A percentile compares a stretch with the other conserved stretches of the same genome.
phyloP scores from a whole-genome alignment of 1,140 invertebrate genomes.

The Ylistrum balloti region DNA sequence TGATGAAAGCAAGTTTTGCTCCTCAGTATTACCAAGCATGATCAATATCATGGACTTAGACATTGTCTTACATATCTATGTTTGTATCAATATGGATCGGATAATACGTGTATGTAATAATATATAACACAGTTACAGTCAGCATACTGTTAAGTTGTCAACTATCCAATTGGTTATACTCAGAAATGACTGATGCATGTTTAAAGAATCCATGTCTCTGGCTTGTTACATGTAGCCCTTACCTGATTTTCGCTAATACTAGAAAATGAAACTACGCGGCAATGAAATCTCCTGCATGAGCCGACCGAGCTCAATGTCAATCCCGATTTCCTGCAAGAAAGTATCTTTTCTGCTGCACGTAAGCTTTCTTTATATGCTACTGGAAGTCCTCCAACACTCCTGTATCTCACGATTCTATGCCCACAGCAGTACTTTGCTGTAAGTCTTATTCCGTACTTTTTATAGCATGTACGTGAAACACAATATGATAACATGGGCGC shows the following conservation, averaged over 20 bases:
- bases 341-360: background rate
- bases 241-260: background rate
- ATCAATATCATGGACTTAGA: too few species aligned
- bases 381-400: background rate
- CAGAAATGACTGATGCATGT: too few species aligned
- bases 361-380: background rate
- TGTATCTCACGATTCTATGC: background rate
- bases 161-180: too few species aligned
- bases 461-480: background rate
- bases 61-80: too few species aligned
- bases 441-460: background rate
- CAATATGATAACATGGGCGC: background rate
- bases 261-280: too few species aligned
- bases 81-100: too few species aligned
- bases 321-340: background rate
- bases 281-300: background rate
- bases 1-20: too few species aligned
- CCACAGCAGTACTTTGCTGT: background rate
- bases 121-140: too few species aligned
- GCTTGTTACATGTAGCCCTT: background rate
- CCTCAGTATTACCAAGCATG: too few species aligned
- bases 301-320: background rate
- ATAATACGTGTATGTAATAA: too few species aligned
- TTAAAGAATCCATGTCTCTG: too few species aligned
- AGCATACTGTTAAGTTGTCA: too few species aligned